A percentile compares a stretch with the other conserved stretches of the same genome.
phyloP scores from a whole-genome alignment of 2,888 invertebrate genomes.

The Eueremaeus valkanovi region DNA sequence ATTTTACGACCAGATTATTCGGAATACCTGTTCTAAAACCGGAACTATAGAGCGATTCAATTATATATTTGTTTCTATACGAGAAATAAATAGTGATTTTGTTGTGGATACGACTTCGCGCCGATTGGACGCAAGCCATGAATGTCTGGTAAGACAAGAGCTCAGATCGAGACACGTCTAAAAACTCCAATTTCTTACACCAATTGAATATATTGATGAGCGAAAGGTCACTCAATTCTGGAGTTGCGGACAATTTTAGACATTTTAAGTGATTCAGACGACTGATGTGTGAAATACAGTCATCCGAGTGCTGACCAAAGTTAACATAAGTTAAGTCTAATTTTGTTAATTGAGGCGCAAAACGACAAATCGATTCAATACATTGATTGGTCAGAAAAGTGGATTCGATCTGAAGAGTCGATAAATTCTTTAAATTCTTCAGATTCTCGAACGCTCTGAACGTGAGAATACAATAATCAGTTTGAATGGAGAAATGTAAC shows the following conservation, averaged over 20 bases:
- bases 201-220: neutral
- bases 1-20: neutral
- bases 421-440: neutral
- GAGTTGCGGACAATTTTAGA: neutral
- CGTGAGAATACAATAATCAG: neutral
- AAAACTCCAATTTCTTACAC: neutral
- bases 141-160: neutral
- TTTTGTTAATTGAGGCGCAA: neutral
- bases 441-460: neutral
- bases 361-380: neutral
- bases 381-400: neutral
- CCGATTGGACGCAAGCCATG: neutral
- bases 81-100: neutral
- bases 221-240: neutral
- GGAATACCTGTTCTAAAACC: neutral
- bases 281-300: neutral
- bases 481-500: neutral
- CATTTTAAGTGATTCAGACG: neutral
- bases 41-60: neutral
- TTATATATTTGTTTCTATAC: neutral
- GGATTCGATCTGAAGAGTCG: neutral
- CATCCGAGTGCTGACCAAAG: neutral
- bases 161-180: neutral
- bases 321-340: neutral
- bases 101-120: neutral